Base-by-base conservation (phyloP, 2,888 invertebrate genomes). In the Allolobophora icterica region DNA sequence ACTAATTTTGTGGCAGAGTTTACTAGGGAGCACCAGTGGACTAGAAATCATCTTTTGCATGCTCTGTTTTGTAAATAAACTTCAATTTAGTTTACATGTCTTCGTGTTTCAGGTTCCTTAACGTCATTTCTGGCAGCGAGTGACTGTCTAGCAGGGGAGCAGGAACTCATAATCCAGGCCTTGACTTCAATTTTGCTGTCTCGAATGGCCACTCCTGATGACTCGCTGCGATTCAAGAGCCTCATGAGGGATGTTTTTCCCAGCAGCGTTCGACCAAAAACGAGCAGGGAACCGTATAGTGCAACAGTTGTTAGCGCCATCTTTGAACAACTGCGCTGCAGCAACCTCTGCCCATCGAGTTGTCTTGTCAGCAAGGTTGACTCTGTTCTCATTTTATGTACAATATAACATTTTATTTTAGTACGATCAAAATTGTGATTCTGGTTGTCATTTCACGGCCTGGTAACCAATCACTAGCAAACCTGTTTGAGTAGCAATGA, bases 181-280 rank as follows among this genome's bases (percentile, higher is more conserved):
- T 91, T 95, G 21, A 92, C 93, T 24, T 92, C 93, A 40, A 92
- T 94, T 13, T 90, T 95, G 19, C 91, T 91, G 35, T 93, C 94
- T 0, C 91, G 92, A 13, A 92, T 94, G 89, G 94, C 94, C 89
- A 92, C 92, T n/a, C 93, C 93, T n/a, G 93, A 94, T 42, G 94
- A 95, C 84, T 89, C 83, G 3, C 89, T 91, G 4, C 91, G 91
- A 15, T 90, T 93, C 90, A 91, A 92, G 13, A 93, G 92, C 84
- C 92, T 94, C 21, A 92, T 95, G 89, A 92, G 94, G 13, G 94
- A 95, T 89, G 92, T 94, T 19, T 95, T 95, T 93, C 94, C 95
- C 0, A 92, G 92, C 45, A 93, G 94, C 89, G 90, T 93, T 24
- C 90, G 93, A 19, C 92, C 92, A 52, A 92, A 93, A 45, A 91